Conservation (phyloP, 2,113 vertebrate genomes). For the Bubalus kerabau region DNA sequence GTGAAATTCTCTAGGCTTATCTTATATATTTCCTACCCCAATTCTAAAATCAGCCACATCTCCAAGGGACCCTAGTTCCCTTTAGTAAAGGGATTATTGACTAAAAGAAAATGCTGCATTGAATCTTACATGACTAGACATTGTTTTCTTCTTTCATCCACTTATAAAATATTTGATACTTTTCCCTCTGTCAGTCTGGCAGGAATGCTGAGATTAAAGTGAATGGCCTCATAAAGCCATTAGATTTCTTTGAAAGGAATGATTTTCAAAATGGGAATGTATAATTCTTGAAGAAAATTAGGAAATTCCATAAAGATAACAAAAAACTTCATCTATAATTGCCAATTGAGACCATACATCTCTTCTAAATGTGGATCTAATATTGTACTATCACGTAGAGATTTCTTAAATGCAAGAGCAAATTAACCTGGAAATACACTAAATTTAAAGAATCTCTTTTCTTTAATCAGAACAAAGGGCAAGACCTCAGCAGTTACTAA, state of each 20-base stretch:
- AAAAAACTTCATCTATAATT: neutral
- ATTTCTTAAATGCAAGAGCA: slow-evolving; percentile 22
- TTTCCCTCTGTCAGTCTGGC: neutral
- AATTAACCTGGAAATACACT: slow-evolving; percentile 24
- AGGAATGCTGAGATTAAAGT: neutral
- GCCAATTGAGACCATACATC: neutral
- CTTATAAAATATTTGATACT: slow-evolving; percentile 5
- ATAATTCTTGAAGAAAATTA: neutral
- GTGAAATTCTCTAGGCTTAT: neutral
- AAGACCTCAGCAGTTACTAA: neutral
- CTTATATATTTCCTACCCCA: neutral
- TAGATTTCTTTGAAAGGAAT: slow-evolving; percentile 6
- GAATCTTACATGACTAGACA: neutral
- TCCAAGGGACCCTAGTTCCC: neutral
- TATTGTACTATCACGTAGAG: neutral
- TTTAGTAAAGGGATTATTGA: slow-evolving; percentile 12
- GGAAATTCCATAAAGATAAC: neutral
- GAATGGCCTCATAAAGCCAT: neutral
- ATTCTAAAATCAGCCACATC: neutral
- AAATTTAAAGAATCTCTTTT: slow-evolving; percentile 31
- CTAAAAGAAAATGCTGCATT: slow-evolving; percentile 18
- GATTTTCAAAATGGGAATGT: neutral
- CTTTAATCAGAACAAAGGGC: neutral
- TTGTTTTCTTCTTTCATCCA: slow-evolving; percentile 20
- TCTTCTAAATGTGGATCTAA: neutral